Evolutionary conservation across 1,140 invertebrate genomes (phyloP).

Genomic region (Drosophila bifasciata): DNA sequence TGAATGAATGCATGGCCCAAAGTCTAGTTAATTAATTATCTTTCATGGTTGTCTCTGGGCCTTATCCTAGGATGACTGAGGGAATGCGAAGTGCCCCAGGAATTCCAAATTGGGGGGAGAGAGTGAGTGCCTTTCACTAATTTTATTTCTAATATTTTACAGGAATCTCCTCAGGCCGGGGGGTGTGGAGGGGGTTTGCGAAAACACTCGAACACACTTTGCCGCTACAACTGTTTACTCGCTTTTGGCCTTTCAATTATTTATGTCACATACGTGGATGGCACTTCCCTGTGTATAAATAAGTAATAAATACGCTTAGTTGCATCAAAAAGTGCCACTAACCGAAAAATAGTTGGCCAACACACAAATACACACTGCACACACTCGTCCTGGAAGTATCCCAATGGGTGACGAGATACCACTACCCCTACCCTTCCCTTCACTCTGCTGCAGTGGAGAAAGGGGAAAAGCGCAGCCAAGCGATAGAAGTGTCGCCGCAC

Average conservation of each 20-base stretch:
- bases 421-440: too few species aligned
- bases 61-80: conserved; percentile 41
- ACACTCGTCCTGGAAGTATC: conserved; percentile 36
- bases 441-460: not conserved
- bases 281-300: conserved; percentile 69
- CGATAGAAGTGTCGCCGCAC: conserved; percentile 56
- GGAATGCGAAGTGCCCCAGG: conserved; percentile 37
- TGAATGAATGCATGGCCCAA: conserved; percentile 59
- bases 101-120: too few species aligned
- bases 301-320: conserved; percentile 82
- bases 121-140: conserved; percentile 10
- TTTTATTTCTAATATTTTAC: conserved; percentile 30
- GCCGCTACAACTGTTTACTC: conserved; percentile 55
- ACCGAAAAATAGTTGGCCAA: conserved; percentile 72
- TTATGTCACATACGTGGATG: conserved; percentile 55
- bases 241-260: conserved; percentile 65
- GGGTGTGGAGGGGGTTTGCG: conserved; percentile 10
- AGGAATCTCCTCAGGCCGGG: conserved; percentile 16
- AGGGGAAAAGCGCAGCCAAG: conserved; percentile 38
- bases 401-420: conserved; percentile 46
- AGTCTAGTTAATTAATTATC: conserved; percentile 79
- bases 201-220: conserved; percentile 49
- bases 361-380: conserved; percentile 40
- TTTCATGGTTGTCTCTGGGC: conserved; percentile 34
- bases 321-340: conserved; percentile 77